Evolutionary conservation across 2,888 invertebrate species (phyloP).

Genomic region (Orgyia antiqua): DNA sequence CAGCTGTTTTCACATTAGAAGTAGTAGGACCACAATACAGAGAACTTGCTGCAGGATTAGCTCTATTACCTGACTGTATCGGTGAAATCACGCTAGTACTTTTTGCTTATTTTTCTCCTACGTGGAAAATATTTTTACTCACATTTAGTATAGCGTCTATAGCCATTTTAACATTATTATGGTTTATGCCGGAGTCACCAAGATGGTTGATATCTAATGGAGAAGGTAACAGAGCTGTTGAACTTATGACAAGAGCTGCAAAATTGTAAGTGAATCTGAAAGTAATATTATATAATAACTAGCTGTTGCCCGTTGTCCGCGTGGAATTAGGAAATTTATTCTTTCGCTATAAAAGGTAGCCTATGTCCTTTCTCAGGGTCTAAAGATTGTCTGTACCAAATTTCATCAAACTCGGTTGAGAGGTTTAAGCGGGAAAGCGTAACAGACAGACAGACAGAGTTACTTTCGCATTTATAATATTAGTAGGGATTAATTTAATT

Average conservation of each 20-base stretch:
- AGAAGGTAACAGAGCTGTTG: slow-evolving; percentile 31
- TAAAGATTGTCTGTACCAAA: no score
- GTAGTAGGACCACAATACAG: slow-evolving; percentile 70
- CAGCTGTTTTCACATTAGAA: slow-evolving; percentile 73
- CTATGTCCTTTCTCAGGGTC: no score
- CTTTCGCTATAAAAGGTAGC: no score
- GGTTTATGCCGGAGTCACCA: slow-evolving; percentile 49
- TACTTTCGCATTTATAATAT: no score
- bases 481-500: no score
- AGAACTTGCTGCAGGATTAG: slow-evolving; percentile 39
- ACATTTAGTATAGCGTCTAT: slow-evolving; percentile 27
- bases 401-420: no score
- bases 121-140: slow-evolving; percentile 39
- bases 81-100: slow-evolving; percentile 29
- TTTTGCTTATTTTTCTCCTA: slow-evolving; percentile 38
- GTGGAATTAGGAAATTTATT: no score
- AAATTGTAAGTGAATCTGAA: slow-evolving; percentile 33
- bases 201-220: slow-evolving; percentile 49
- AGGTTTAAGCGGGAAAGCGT: no score
- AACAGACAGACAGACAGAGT: no score
- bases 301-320: no score
- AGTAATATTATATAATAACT: no score
- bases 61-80: slow-evolving; percentile 34
- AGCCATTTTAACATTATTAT: slow-evolving; percentile 26
- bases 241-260: slow-evolving; percentile 42